phyloP scores from a whole-genome alignment of 2,888 invertebrate genomes.

The Tetanocera ferruginea region DNA sequence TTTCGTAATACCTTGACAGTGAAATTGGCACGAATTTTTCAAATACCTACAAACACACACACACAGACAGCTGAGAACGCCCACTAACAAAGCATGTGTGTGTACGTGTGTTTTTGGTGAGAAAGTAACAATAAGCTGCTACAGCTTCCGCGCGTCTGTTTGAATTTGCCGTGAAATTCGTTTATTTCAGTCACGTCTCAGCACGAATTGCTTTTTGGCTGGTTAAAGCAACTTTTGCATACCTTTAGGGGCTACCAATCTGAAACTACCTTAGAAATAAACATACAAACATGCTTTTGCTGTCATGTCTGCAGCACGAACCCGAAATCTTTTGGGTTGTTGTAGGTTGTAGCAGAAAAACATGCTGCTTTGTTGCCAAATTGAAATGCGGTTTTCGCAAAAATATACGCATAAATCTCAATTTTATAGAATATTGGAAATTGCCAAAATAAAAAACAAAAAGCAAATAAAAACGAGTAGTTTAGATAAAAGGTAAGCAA shows the following conservation, averaged over 20 bases:
- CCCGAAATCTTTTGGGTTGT: no score
- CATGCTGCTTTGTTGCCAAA: neutral
- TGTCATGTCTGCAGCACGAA: no score
- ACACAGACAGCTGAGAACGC: constrained; percentile 49
- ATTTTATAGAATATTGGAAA: constrained; percentile 3
- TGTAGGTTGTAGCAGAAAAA: no score
- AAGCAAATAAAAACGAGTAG: neutral
- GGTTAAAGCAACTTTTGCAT: constrained; percentile 41
- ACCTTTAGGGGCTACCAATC: constrained; percentile 43
- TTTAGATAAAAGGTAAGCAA: neutral
- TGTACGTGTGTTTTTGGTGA: constrained; percentile 11
- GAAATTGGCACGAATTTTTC: constrained; percentile 63
- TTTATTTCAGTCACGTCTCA: constrained; percentile 30
- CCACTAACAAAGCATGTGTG: neutral
- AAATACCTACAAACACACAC: constrained; percentile 57
- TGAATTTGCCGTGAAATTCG: constrained; percentile 1
- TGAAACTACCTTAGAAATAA: constrained; percentile 26
- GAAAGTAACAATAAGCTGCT: constrained; percentile 32
- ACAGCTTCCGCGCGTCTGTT: neutral
- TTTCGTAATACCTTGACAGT: constrained; percentile 67
- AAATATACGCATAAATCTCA: constrained; percentile 19
- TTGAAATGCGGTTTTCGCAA: constrained; percentile 23
- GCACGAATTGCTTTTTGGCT: constrained; percentile 30
- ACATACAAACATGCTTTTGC: constrained; percentile 6
- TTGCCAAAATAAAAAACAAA: neutral